Percentiles rank a stretch among this genome's conserved stretches.
These are phyloP conservation scores for Gallinago undulata DNA, from an alignment of 2,113 vertebrate genomes.

Conservation along the genomic window DNA sequence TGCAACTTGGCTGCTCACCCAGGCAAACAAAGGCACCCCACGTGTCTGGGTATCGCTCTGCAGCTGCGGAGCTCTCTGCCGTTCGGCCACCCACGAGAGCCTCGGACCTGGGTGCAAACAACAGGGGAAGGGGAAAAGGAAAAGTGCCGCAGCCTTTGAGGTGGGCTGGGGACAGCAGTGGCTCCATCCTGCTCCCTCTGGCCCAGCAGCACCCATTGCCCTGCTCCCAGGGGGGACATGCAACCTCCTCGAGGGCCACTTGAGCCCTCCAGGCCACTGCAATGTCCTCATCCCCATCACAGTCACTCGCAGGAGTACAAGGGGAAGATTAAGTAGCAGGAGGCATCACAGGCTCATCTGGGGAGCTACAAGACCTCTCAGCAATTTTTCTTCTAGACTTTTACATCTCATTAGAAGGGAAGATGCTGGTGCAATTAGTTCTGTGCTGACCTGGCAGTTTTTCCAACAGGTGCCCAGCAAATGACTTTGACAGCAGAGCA, in stretches of 20 bases:
- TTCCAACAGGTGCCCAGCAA: slow-evolving; percentile 55
- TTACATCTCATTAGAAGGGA: not conserved
- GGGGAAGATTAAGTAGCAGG: fast-evolving
- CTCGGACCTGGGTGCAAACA: not conserved
- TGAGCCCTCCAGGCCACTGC: not conserved
- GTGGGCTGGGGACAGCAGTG: not conserved
- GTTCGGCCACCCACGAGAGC: not conserved
- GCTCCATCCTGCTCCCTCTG: not conserved
- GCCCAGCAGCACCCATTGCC: not conserved
- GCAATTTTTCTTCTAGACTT: not conserved
- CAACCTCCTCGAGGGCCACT: not conserved
- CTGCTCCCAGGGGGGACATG: fast-evolving
- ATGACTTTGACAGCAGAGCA: slow-evolving; percentile 42
- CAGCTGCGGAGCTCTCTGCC: not conserved
- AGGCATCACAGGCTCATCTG: not conserved
- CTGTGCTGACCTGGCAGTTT: slow-evolving; percentile 24
- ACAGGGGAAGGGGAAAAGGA: not conserved
- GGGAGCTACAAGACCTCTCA: not conserved
- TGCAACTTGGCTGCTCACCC: slow-evolving; percentile 42
- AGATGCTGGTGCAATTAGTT: not conserved
- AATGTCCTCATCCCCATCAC: not conserved
- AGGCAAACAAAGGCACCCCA: slow-evolving; percentile 16
- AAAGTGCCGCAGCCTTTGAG: not conserved
- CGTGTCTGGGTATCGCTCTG: not conserved
- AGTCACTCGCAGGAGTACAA: not conserved